A percentile compares a stretch with the other conserved stretches of the same genome.
phyloP scores from a whole-genome alignment of 35 echinoderm and acorn worm species.

The Hemicentrotus pulcherrimus region DNA sequence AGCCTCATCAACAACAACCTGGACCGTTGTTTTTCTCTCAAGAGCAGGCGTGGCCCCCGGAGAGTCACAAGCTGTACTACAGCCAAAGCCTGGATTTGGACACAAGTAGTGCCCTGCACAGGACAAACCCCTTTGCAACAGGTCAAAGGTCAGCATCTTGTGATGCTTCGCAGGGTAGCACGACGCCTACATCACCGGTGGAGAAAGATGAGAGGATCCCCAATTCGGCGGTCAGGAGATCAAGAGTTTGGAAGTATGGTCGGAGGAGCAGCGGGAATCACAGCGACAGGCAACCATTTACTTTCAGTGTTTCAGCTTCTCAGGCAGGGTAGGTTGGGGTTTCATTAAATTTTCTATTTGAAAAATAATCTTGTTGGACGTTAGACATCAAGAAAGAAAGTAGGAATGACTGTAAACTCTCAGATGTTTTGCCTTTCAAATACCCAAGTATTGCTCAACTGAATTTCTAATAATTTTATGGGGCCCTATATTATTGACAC shows the following conservation, averaged over 20 bases:
- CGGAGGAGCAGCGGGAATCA: slow-evolving; percentile 38
- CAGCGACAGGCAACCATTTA: slow-evolving; percentile 40
- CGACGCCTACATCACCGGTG: not conserved
- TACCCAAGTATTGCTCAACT: too few relatives aligned
- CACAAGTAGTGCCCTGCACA: not conserved
- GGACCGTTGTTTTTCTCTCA: not conserved
- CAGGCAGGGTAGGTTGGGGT: not conserved
- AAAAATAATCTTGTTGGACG: too few relatives aligned
- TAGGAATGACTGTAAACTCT: too few relatives aligned
- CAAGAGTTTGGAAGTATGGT: slow-evolving; percentile 50
- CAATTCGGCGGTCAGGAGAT: slow-evolving; percentile 10
- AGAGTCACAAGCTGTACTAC: slow-evolving; percentile 28
- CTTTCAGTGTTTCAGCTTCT: not conserved
- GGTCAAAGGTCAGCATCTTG: not conserved
- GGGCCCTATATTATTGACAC: too few relatives aligned
- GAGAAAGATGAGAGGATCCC: slow-evolving; percentile 37
- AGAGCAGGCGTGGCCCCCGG: slow-evolving; percentile 33
- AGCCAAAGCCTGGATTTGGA: not conserved
- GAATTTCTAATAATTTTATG: too few relatives aligned
- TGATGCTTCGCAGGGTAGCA: not conserved
- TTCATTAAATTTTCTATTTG: not conserved
- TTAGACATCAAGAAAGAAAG: too few relatives aligned
- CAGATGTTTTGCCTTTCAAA: too few relatives aligned
- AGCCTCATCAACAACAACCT: not conserved
- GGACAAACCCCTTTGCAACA: not conserved